Percentiles rank a stretch among this genome's conserved stretches.
Conservation (phyloP, 1,140 invertebrate species). For the Melitaea cinxia region DNA sequence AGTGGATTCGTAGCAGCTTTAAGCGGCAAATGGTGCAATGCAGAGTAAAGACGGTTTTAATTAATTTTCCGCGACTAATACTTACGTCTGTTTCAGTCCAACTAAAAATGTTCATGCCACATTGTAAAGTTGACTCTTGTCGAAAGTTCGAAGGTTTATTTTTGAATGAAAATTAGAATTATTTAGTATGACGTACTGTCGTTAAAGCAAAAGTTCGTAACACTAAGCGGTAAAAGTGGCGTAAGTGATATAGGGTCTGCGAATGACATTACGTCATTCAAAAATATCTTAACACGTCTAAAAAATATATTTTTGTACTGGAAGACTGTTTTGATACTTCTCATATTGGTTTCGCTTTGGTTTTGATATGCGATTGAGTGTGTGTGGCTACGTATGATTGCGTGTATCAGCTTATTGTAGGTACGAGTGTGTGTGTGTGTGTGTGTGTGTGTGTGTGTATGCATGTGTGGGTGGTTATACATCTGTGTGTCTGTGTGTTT, state of each 20-base stretch:
- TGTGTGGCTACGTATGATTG: no score
- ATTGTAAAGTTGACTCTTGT: conserved; percentile 14
- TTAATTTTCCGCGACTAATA: conserved; percentile 36
- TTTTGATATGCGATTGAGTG: no score
- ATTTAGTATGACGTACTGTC: conserved; percentile 12
- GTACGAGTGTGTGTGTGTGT: no score
- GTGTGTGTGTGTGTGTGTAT: no score
- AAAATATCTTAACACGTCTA: no score
- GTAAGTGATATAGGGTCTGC: neutral
- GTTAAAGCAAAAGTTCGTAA: conserved; percentile 2
- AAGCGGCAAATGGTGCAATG: conserved; percentile 36
- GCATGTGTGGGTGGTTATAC: no score
- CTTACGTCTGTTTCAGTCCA: conserved; percentile 28
- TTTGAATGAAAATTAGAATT: conserved; percentile 7
- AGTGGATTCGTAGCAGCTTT: conserved; percentile 31
- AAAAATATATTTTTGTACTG: no score
- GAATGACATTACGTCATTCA: no score
- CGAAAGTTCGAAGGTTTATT: conserved; percentile 8
- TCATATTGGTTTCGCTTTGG: no score
- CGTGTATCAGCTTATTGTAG: no score
- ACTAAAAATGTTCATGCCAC: conserved; percentile 1
- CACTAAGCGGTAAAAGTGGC: neutral
- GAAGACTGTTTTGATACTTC: no score
- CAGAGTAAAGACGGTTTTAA: conserved; percentile 36
- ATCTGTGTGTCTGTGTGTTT: no score